These are phyloP conservation scores for Centrocercus urophasianus DNA, from an alignment of 2,113 vertebrate genomes.

Conservation along the genomic window DNA sequence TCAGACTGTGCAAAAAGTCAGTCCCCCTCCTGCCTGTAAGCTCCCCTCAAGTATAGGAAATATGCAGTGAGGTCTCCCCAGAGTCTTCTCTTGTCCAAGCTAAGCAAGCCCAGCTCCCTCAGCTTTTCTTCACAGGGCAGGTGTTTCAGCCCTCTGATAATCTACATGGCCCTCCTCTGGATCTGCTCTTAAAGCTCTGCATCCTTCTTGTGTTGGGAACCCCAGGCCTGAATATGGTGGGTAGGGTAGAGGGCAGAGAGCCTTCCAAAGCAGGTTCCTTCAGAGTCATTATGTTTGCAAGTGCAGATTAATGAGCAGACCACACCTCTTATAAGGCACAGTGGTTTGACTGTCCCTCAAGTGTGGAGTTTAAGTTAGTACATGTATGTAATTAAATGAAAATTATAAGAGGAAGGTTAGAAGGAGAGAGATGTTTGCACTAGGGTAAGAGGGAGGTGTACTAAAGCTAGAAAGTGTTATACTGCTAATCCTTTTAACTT, in stretches of 20 bases:
- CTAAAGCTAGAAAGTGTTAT: neutral
- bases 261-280: neutral
- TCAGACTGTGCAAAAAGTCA: neutral
- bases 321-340: accelerated
- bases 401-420: neutral
- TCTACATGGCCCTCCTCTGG: neutral
- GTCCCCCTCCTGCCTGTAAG: neutral
- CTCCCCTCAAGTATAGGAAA: neutral
- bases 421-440: neutral
- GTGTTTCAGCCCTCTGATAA: neutral
- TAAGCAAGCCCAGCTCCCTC: neutral
- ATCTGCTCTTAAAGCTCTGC: neutral
- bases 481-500: conserved; percentile 58
- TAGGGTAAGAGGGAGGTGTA: neutral
- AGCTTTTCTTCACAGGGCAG: neutral
- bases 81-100: too few relatives aligned
- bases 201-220: neutral
- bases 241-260: neutral
- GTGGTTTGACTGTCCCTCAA: neutral
- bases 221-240: too few relatives aligned
- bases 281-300: neutral
- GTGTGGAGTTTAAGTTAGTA: neutral
- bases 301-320: neutral
- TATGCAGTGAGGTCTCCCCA: neutral
- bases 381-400: neutral